These are phyloP conservation scores for Solenodon paradoxus DNA, from an alignment of 2,113 vertebrate genomes.

Conservation along the genomic window DNA sequence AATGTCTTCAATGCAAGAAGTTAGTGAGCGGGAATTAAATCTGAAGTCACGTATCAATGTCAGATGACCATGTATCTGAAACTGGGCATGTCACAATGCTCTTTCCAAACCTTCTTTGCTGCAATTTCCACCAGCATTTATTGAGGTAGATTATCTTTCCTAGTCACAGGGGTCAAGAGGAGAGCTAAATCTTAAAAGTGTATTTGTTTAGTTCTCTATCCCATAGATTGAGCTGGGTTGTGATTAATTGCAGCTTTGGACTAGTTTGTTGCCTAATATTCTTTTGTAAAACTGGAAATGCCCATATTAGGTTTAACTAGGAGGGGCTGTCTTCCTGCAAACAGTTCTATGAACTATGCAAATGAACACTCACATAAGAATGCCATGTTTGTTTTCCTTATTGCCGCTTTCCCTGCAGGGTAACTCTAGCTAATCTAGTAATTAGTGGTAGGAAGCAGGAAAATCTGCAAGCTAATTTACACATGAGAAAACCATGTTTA, in stretches of 20 bases:
- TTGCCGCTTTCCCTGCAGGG: slow-evolving; percentile 44
- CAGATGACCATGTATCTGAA: neutral
- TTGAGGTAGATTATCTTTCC: neutral
- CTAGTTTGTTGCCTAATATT: slow-evolving; percentile 63
- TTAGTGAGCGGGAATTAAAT: neutral
- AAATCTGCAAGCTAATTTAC: slow-evolving; percentile 55
- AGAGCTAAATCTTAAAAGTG: slow-evolving; percentile 23
- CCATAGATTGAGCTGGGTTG: slow-evolving; percentile 41
- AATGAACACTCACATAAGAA: slow-evolving; percentile 36
- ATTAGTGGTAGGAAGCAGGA: slow-evolving; percentile 46
- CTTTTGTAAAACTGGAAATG: slow-evolving; percentile 34
- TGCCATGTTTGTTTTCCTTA: slow-evolving; percentile 35
- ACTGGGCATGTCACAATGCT: neutral
- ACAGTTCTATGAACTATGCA: neutral
- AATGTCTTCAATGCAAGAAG: neutral
- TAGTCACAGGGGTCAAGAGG: neutral
- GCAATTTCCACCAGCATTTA: neutral
- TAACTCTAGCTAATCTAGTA: slow-evolving; percentile 46
- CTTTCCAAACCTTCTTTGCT: neutral
- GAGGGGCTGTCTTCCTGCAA: neutral
- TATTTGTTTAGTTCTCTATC: slow-evolving; percentile 46
- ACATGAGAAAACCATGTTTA: slow-evolving; percentile 48
- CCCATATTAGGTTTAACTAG: neutral
- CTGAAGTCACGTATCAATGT: neutral
- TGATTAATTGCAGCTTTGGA: slow-evolving; percentile 39